These are phyloP conservation scores for Nomada ferruginata DNA, from an alignment of 2,888 invertebrate genomes.

Conservation along the genomic window DNA sequence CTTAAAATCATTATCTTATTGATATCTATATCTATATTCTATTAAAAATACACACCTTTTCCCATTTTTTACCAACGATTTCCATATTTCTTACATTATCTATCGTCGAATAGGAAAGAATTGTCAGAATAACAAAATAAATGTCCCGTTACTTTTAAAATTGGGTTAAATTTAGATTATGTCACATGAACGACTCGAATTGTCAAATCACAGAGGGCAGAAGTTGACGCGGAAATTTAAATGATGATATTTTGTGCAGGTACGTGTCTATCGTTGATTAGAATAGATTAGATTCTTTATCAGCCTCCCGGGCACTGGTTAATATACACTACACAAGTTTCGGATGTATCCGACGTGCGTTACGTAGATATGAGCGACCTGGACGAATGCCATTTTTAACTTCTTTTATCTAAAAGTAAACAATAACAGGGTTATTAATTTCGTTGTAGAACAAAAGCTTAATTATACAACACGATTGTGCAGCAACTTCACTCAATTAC, in stretches of 20 bases:
- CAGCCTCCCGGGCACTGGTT: neutral
- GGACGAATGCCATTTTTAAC: neutral
- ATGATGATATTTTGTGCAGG: constrained; percentile 31
- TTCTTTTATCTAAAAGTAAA: neutral
- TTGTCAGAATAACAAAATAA: neutral
- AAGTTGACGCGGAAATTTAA: constrained; percentile 41
- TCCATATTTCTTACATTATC: too few relatives aligned
- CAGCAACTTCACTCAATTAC: neutral
- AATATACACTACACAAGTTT: neutral
- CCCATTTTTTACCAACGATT: neutral
- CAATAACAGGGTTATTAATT: neutral
- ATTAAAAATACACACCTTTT: neutral
- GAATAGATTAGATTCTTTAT: constrained; percentile 61
- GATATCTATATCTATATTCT: neutral
- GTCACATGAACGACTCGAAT: neutral
- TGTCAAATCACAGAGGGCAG: constrained; percentile 18
- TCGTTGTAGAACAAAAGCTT: neutral
- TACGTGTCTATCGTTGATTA: constrained; percentile 26
- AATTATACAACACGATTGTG: neutral
- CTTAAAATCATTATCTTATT: neutral
- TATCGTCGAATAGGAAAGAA: neutral
- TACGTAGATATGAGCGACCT: neutral
- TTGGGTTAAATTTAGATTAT: constrained; percentile 34
- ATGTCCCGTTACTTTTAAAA: neutral
- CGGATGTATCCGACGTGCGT: neutral